These are phyloP conservation scores for Eristalis arbustorum DNA, from an alignment of 2,888 invertebrate genomes.

Conservation along the genomic window DNA sequence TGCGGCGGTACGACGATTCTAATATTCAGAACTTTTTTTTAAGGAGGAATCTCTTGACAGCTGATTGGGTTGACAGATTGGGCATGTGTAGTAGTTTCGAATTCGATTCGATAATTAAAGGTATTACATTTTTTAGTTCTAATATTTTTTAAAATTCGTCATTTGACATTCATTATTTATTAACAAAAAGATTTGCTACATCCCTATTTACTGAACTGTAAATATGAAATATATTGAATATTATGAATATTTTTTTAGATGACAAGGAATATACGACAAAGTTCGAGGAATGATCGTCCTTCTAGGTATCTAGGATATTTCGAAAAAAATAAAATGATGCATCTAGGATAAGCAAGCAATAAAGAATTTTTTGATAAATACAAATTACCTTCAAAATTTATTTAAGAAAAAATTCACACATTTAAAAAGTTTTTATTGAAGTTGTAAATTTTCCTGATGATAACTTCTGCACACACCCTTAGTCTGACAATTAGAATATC, in stretches of 20 bases:
- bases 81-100: slow-evolving; percentile 7
- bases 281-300: not conserved
- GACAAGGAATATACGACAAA: too few relatives aligned
- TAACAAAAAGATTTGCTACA: not conserved
- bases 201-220: too few relatives aligned
- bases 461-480: not conserved
- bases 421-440: not conserved
- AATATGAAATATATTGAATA: not conserved
- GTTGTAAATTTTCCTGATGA: not conserved
- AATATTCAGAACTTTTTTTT: slow-evolving; percentile 29
- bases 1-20: slow-evolving; percentile 45
- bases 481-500: not conserved
- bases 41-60: slow-evolving; percentile 35
- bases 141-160: not conserved
- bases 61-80: slow-evolving; percentile 36
- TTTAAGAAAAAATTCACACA: not conserved
- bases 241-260: too few relatives aligned
- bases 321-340: too few relatives aligned
- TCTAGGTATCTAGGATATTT: too few relatives aligned
- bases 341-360: too few relatives aligned
- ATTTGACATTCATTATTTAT: not conserved
- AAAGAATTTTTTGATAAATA: too few relatives aligned
- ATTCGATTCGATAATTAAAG: not conserved
- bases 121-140: not conserved
- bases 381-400: not conserved